A percentile compares a stretch with the other conserved stretches of the same genome.
Conservation (phyloP, 2,888 invertebrate genomes). For the Luperina nickerlii region DNA sequence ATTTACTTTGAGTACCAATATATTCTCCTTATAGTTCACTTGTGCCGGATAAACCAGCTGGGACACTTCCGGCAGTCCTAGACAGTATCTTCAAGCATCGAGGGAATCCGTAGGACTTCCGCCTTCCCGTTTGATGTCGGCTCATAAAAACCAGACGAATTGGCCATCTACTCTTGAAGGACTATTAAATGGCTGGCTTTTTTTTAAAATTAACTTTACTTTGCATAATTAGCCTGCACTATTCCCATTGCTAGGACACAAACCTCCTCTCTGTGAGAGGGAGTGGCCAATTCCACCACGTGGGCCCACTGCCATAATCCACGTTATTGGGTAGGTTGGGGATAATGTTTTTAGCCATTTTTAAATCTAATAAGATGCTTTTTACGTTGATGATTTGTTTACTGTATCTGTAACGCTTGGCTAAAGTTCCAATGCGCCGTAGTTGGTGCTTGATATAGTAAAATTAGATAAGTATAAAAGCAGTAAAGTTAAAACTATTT, state of each 20-base stretch:
- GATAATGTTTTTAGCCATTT: neutral
- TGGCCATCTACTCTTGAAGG: slow-evolving; percentile 39
- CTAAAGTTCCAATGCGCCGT: neutral
- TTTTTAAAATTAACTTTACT: slow-evolving; percentile 11
- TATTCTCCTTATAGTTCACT: slow-evolving; percentile 51
- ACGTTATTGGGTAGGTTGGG: neutral
- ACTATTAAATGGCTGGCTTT: neutral
- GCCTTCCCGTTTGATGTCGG: slow-evolving; percentile 47
- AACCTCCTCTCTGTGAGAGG: neutral
- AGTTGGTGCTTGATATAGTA: neutral
- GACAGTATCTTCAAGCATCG: slow-evolving; percentile 45
- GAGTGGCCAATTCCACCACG: neutral
- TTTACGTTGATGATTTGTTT: neutral
- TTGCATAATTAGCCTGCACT: neutral
- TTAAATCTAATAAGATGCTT: neutral
- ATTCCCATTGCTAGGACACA: neutral
- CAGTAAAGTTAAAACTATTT: neutral
- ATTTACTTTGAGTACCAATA: slow-evolving; percentile 21
- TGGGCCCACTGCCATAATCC: neutral
- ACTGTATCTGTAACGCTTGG: neutral
- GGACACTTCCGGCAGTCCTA: slow-evolving; percentile 39
- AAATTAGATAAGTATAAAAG: neutral
- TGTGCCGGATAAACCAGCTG: slow-evolving; percentile 55
- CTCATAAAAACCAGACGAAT: slow-evolving; percentile 53
- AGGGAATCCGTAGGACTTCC: slow-evolving; percentile 51